Percentiles rank a stretch among this genome's conserved stretches.
These are phyloP conservation scores for Nasonovia ribisnigri DNA, from an alignment of 2,888 invertebrate species.

Conservation along the genomic window DNA sequence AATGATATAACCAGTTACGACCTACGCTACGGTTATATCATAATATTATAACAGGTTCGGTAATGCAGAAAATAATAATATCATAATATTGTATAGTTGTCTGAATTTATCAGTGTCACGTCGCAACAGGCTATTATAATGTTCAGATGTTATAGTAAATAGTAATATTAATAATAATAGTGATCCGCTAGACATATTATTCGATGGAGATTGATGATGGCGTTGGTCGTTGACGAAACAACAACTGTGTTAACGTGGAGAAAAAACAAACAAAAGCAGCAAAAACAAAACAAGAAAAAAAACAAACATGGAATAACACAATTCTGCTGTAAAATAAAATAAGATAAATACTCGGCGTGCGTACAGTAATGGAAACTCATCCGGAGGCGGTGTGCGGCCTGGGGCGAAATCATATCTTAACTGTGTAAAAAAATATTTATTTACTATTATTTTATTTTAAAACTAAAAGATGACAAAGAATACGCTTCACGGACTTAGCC, in stretches of 20 bases:
- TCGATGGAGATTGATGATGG: background rate
- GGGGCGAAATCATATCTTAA: slow-evolving; percentile 34
- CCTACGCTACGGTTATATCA: background rate
- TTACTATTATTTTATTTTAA: slow-evolving; percentile 19
- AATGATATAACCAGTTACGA: background rate
- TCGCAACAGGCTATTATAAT: background rate
- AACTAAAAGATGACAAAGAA: background rate
- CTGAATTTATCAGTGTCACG: background rate
- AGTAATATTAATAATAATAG: background rate
- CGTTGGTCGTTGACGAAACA: background rate
- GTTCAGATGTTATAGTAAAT: background rate
- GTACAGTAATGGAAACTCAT: background rate
- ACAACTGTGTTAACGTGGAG: background rate
- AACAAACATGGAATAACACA: slow-evolving; percentile 37
- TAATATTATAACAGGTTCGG: background rate
- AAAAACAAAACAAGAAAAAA: background rate
- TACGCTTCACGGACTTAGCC: background rate
- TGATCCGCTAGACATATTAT: background rate
- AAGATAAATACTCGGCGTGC: background rate
- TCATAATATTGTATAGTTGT: background rate
- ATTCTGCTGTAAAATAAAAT: slow-evolving; percentile 8
- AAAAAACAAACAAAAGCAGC: too few relatives aligned
- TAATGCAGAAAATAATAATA: background rate
- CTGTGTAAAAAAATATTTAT: background rate
- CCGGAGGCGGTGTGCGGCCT: background rate